Evolutionary conservation across 1,140 invertebrate genomes (phyloP), one percentile per base, ranked within the genome.

Genomic region (Littorina saxatilis): DNA sequence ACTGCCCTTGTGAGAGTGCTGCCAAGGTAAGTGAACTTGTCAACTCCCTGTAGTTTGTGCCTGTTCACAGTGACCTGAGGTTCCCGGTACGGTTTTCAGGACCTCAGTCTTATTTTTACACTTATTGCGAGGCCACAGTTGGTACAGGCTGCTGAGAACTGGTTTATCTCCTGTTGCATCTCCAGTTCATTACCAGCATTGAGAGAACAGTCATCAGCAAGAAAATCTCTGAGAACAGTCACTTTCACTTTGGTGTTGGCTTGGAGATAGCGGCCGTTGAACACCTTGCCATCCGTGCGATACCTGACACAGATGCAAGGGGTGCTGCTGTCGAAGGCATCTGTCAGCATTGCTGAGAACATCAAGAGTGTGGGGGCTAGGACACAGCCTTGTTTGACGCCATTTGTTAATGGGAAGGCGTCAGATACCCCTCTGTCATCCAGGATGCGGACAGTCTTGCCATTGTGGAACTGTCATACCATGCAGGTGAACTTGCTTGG

Each of bases 141-240:
- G n/a, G n/a, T n/a, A n/a, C n/a, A n/a, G n/a, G n/a, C n/a, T n/a
- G n/a, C n/a, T n/a, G n/a, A n/a, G n/a, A n/a, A n/a, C 7, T 79
- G 13, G 40, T n/a, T 50, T 0, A 82, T 29, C 66, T 81, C 80
- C 32, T 39, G 68, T 55, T 86, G 84, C 86, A 84, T 84, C 27
- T 84, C 72, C 20, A 32, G n/a, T 17, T 80, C 66, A 4, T 75
- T 72, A 37, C n/a, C 20, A 47, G 86, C 80, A 82, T 85, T 81
- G 13, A 84, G 81, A 0, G 77, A 76, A 58, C 80, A 84, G 66
- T 87, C 84, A 61, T 86, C 80, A 76, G 79, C 79, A 4, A 85
- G 29, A 1, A 86, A 43, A 58, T 83, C 76, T 1, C 79, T 43
- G 20, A 79, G 5, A 23, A 77, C 15, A 58, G 75, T 58, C 39